Conservation (phyloP, 2,888 invertebrate species). For the Meiosimyza decipiens region DNA sequence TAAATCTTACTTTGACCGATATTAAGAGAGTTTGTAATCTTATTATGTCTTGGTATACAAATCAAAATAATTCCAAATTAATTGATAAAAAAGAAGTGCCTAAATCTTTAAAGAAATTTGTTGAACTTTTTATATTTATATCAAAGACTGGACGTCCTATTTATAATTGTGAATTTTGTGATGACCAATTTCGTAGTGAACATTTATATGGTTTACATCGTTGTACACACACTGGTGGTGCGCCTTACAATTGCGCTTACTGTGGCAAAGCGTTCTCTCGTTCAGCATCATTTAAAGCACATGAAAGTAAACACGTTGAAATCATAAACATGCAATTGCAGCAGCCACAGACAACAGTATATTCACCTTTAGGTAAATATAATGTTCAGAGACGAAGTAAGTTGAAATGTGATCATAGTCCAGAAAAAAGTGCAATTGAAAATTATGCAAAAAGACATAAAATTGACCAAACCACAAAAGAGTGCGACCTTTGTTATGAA, state of each 20-base stretch:
- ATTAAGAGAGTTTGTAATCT: conserved; percentile 6
- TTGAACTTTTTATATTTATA: background rate
- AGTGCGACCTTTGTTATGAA: background rate
- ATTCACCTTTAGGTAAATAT: too few relatives aligned
- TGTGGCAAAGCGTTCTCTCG: conserved; percentile 8
- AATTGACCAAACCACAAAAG: too few relatives aligned
- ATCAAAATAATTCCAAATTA: background rate
- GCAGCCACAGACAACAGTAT: too few relatives aligned
- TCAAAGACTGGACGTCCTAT: conserved; percentile 10
- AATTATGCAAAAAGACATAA: too few relatives aligned
- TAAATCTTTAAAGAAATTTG: background rate
- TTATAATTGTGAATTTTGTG: conserved; percentile 16
- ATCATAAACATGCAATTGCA: too few relatives aligned
- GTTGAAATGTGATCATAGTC: background rate
- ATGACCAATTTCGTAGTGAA: conserved; percentile 3
- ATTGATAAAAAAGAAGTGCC: background rate
- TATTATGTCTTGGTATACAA: conserved; percentile 12
- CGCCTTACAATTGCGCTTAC: background rate
- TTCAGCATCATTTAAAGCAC: background rate
- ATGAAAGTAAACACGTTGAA: background rate
- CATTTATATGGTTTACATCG: background rate
- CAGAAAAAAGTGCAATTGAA: background rate
- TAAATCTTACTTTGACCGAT: conserved; percentile 5
- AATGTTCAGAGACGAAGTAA: background rate
- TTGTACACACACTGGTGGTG: conserved; percentile 16